These are phyloP conservation scores for Euplagia quadripunctaria DNA, from an alignment of 2,888 invertebrate species.

Conservation along the genomic window DNA sequence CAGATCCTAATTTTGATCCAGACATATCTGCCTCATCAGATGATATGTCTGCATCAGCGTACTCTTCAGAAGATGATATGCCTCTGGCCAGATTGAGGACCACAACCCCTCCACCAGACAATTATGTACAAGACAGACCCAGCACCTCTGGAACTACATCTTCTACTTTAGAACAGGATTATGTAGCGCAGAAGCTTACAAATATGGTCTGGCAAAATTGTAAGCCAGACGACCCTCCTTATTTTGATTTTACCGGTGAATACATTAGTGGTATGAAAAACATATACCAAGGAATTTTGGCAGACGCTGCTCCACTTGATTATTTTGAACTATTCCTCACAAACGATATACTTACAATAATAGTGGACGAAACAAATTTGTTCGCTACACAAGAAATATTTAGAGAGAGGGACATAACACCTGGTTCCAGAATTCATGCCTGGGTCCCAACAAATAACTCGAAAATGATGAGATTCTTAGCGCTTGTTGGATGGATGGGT, in stretches of 20 bases:
- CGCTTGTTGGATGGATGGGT: slow-evolving; percentile 36
- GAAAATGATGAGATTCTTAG: slow-evolving; percentile 20
- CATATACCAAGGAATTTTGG: no score
- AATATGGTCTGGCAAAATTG: slow-evolving; percentile 10
- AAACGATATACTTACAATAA: neutral
- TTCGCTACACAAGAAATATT: neutral
- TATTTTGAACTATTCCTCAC: neutral
- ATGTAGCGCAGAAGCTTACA: neutral
- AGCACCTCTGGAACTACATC: slow-evolving; percentile 2
- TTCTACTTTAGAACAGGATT: neutral
- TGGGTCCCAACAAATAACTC: slow-evolving; percentile 2
- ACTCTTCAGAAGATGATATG: neutral
- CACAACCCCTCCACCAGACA: neutral
- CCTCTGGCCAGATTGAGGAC: neutral
- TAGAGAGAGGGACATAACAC: neutral
- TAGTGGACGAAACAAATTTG: neutral
- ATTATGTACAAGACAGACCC: neutral
- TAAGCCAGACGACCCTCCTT: neutral
- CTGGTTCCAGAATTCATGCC: slow-evolving; percentile 4
- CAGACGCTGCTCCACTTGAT: neutral
- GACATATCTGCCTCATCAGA: neutral
- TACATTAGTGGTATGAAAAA: slow-evolving; percentile 7
- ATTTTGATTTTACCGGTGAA: slow-evolving; percentile 7
- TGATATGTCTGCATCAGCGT: neutral
- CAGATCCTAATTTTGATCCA: slow-evolving; percentile 2